A percentile compares a stretch with the other conserved stretches of the same genome.
Conservation (phyloP, 2,113 vertebrate genomes). For the Python bivittatus region DNA sequence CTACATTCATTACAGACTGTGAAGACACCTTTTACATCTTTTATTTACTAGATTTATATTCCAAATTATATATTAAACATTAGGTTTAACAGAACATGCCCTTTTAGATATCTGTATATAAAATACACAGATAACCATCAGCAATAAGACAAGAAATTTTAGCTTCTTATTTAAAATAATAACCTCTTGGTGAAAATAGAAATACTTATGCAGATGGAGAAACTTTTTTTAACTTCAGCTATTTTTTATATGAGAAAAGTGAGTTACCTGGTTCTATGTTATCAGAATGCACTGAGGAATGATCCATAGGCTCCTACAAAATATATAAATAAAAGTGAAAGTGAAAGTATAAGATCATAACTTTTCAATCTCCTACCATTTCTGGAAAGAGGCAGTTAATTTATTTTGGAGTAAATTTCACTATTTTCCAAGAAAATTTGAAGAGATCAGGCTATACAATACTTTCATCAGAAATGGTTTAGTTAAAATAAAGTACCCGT, state of each 20-base stretch:
- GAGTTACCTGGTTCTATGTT: constrained; percentile 83
- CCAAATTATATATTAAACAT: neutral
- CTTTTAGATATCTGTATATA: neutral
- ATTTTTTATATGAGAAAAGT: neutral
- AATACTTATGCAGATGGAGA: neutral
- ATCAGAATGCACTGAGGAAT: constrained; percentile 79
- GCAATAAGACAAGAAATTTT: neutral
- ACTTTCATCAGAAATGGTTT: neutral
- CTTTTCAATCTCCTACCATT: constrained; percentile 3
- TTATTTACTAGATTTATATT: neutral
- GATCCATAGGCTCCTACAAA: constrained; percentile 86
- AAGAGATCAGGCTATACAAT: neutral
- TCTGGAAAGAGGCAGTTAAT: neutral
- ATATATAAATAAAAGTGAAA: neutral
- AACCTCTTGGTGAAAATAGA: neutral
- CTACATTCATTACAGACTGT: no score
- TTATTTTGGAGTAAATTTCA: neutral
- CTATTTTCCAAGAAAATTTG: neutral
- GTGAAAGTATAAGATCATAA: constrained; percentile 16
- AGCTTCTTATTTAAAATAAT: neutral
- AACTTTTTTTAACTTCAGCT: neutral
- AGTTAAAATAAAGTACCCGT: neutral
- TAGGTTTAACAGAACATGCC: neutral
- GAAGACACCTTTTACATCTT: no score
- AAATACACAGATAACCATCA: neutral